Evolutionary conservation across 1,140 invertebrate genomes (phyloP).

Genomic region (Helicorthomorpha holstii): DNA sequence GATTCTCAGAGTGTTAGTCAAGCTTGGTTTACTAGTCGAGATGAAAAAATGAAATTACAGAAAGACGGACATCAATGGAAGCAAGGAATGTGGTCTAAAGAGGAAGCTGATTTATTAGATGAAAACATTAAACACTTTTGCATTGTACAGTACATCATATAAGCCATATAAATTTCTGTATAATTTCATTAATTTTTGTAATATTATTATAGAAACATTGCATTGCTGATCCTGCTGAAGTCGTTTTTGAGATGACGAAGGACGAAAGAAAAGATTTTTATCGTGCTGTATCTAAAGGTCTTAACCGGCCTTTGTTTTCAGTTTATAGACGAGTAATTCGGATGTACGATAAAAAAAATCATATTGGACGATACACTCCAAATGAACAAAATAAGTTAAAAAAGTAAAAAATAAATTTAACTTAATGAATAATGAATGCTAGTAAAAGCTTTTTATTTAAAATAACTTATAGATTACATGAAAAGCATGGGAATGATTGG

Average conservation of each 20-base stretch:
- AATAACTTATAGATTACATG: conserved; percentile 20
- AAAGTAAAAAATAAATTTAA: conserved; percentile 20
- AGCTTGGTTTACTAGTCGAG: conserved; percentile 28
- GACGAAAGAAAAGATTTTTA: conserved; percentile 35
- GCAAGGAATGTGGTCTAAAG: conserved; percentile 33
- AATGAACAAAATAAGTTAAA: conserved; percentile 28
- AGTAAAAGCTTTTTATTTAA: neutral
- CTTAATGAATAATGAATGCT: neutral
- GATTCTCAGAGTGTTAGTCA: conserved; percentile 14
- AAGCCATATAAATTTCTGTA: too few species aligned
- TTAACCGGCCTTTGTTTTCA: conserved; percentile 32
- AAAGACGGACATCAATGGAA: conserved; percentile 30
- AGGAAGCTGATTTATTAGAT: conserved; percentile 29
- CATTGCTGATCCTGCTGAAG: conserved; percentile 27
- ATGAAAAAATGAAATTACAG: conserved; percentile 26
- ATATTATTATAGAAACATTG: conserved; percentile 16
- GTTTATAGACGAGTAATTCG: conserved; percentile 32
- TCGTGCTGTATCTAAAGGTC: conserved; percentile 27
- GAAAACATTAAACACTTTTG: conserved; percentile 29
- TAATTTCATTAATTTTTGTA: too few species aligned
- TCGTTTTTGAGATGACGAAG: conserved; percentile 34
- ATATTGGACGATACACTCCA: conserved; percentile 32
- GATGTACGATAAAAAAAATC: conserved; percentile 35
- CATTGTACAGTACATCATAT: too few species aligned
- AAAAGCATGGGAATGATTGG: conserved; percentile 33